Evolutionary conservation across 2,113 vertebrate species (phyloP), one percentile per base, ranked within the genome.

Genomic region (Xiphias gladius): DNA sequence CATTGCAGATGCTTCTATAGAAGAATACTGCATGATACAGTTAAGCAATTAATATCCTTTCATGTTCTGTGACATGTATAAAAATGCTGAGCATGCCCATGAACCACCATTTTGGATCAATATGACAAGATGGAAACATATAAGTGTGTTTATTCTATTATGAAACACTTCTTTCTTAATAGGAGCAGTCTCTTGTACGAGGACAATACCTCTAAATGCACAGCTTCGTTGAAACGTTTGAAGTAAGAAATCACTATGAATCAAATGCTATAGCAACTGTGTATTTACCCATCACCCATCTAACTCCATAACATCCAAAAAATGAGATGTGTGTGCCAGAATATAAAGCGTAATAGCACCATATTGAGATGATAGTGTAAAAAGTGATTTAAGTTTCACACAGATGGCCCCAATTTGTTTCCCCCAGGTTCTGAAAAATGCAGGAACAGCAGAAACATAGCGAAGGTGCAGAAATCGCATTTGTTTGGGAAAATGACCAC

Each of bases 401-500:
- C 70, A 68, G 62, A 87, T 82, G 80, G 46, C 73, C 52, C 75
- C 54, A 72, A 16, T 32, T 58, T 72, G 84, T 69, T 61, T 84
- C 61, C 74, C 46, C 59, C 28, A 5, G 43, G 14, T 83, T 85
- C 24, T 16, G n/a, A 82, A 58, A 92, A 83, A 67, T 75, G 92
- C 86, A 75, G 24, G 10, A 46, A 39, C 82, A 82, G 69, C 87
- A 88, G 46, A 91, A 90, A 86, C 62, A 1, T 74, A 1, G 13
- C 41, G 5, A 35, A 66, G 20, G 3, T 9, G 0, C 48, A 17
- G 71, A 72, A 62, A 87, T 76, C 28, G 22, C 74, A 71, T 84
- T 90, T 80, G 62, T 88, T 83, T 46, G 65, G 83, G 72, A 72
- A 83, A 92, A 91, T 82, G 66, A 73, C 78, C 61, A 74, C 55